These are phyloP conservation scores for Lumbricus terrestris DNA, from an alignment of 2,888 invertebrate genomes.

Conservation along the genomic window DNA sequence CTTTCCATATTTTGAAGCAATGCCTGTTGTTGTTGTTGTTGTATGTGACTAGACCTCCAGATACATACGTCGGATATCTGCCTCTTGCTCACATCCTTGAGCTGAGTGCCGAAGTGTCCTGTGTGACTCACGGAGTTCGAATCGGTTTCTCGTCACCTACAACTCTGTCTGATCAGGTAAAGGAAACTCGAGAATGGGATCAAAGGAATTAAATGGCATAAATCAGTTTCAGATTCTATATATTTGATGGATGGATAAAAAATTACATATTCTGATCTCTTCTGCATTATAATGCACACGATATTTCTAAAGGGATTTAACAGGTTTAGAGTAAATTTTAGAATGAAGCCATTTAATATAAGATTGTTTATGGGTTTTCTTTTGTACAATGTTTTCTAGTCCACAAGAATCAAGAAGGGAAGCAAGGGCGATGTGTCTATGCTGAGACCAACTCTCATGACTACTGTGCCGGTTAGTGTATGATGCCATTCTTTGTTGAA, in stretches of 20 bases:
- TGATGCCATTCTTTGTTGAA: neutral
- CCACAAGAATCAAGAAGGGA: conserved; percentile 93
- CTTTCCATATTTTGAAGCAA: neutral
- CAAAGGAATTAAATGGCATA: conserved; percentile 18
- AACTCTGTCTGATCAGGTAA: conserved; percentile 67
- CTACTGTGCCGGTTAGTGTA: conserved; percentile 83
- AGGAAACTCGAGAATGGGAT: neutral
- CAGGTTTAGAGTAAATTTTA: neutral
- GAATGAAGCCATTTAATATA: neutral
- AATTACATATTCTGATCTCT: too few species aligned
- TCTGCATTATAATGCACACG: too few species aligned
- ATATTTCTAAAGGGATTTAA: neutral
- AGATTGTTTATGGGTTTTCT: neutral
- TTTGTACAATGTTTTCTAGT: conserved; percentile 54
- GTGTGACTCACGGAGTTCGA: conserved; percentile 79
- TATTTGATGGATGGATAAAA: neutral
- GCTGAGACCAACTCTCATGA: conserved; percentile 88
- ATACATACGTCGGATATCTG: conserved; percentile 89
- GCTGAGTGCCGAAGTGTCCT: conserved; percentile 77
- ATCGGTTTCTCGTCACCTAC: conserved; percentile 95
- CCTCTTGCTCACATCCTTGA: conserved; percentile 63
- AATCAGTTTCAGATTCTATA: neutral
- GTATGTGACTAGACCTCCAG: conserved; percentile 58
- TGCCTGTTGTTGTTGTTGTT: neutral
- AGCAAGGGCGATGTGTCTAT: conserved; percentile 90